phyloP scores from a whole-genome alignment of 2,113 vertebrate genomes.

The Fukomys damarensis region DNA sequence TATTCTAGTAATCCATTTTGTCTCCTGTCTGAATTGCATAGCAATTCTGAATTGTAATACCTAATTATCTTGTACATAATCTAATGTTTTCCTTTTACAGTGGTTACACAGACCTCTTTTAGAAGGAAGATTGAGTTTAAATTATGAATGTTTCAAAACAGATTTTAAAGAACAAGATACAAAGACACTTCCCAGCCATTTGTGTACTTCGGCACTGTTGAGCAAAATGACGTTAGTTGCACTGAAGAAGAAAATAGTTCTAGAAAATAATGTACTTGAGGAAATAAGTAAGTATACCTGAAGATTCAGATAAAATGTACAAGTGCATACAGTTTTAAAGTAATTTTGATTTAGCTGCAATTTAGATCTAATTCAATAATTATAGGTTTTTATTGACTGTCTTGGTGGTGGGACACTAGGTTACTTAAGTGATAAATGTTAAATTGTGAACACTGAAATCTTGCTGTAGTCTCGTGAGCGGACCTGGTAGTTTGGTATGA shows the following conservation, averaged over 20 bases:
- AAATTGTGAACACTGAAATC: background rate
- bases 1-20: background rate
- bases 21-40: background rate
- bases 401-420: background rate
- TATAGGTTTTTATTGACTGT: background rate
- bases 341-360: background rate
- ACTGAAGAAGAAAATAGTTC: slow-evolving; percentile 70
- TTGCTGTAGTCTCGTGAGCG: background rate
- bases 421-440: background rate
- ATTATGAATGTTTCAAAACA: slow-evolving; percentile 86
- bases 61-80: slow-evolving; percentile 29
- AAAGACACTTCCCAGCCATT: slow-evolving; percentile 90
- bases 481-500: background rate
- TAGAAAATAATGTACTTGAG: slow-evolving; percentile 81
- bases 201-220: slow-evolving; percentile 91
- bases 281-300: slow-evolving; percentile 86
- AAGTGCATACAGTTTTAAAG: background rate
- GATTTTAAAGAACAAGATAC: slow-evolving; percentile 84
- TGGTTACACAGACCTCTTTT: slow-evolving; percentile 93
- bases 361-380: slow-evolving; percentile 20
- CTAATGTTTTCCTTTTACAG: slow-evolving; percentile 83
- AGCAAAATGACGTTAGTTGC: slow-evolving; percentile 88
- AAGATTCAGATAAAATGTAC: background rate
- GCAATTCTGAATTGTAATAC: slow-evolving; percentile 7
- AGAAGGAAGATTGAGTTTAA: slow-evolving; percentile 89